Percentiles rank a stretch among this genome's conserved stretches.
phyloP scores from a whole-genome alignment of 2,888 invertebrate species.

The Diadegma fenestrale region DNA sequence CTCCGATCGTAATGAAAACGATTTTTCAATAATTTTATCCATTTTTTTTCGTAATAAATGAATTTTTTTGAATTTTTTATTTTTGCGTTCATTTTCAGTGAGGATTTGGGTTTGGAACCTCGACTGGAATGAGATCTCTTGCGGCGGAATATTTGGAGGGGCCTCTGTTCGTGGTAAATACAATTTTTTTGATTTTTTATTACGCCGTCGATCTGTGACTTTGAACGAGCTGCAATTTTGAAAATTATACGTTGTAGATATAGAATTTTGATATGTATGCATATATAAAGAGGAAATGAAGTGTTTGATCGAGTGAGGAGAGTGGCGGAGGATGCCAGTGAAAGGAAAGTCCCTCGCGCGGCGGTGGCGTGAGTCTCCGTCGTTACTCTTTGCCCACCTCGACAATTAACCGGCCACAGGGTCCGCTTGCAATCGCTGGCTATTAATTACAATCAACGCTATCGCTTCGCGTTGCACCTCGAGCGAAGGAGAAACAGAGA shows the following conservation, averaged over 20 bases:
- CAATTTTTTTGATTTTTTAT: background rate
- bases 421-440: slow-evolving; percentile 77
- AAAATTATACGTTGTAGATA: background rate
- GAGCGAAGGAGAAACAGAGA: slow-evolving; percentile 23
- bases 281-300: slow-evolving; percentile 44
- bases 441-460: slow-evolving; percentile 84
- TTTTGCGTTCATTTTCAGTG: too few relatives aligned
- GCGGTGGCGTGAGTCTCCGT: slow-evolving; percentile 80
- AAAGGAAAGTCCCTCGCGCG: slow-evolving; percentile 68
- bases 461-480: slow-evolving; percentile 72
- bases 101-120: too few relatives aligned
- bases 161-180: background rate
- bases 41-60: background rate
- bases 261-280: background rate
- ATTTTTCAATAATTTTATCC: background rate
- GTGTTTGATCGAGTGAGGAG: slow-evolving; percentile 45
- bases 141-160: background rate
- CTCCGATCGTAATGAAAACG: too few relatives aligned
- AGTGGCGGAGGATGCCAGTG: slow-evolving; percentile 49
- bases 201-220: background rate
- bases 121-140: background rate
- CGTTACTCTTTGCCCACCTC: slow-evolving; percentile 79
- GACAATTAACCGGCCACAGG: slow-evolving; percentile 81
- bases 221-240: background rate
- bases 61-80: background rate